Percentiles rank a stretch among this genome's conserved stretches.
These are phyloP conservation scores for Torymus auratus DNA, from an alignment of 2,888 invertebrate species.

Conservation along the genomic window DNA sequence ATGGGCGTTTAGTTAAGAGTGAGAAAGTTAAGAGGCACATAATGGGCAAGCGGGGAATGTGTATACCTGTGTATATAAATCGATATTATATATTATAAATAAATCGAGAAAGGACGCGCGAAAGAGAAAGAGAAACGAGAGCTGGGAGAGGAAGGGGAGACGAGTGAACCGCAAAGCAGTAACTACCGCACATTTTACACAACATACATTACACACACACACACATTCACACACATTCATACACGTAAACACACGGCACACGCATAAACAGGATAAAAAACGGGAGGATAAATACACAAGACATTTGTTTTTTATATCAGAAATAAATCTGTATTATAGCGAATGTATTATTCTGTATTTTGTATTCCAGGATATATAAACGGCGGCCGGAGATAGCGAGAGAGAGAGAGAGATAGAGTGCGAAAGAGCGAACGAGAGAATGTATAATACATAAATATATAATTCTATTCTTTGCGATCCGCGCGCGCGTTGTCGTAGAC, in stretches of 20 bases:
- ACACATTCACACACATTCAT: constrained; percentile 60
- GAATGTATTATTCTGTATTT: constrained; percentile 76
- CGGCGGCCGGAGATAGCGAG: constrained; percentile 50
- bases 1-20: constrained; percentile 55
- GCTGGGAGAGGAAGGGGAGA: no score
- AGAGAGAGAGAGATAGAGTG: no score
- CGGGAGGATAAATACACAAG: constrained; percentile 62
- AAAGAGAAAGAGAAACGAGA: no score
- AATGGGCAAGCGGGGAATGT: constrained; percentile 61
- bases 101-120: background rate
- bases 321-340: constrained; percentile 73
- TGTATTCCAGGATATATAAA: constrained; percentile 64
- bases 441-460: no score
- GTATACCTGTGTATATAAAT: constrained; percentile 74
- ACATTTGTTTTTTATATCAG: constrained; percentile 75
- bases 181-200: no score
- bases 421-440: no score
- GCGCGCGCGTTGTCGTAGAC: background rate
- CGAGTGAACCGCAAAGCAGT: no score
- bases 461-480: constrained; percentile 6
- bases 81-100: constrained; percentile 61
- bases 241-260: constrained; percentile 62
- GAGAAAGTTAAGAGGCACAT: constrained; percentile 54
- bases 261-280: constrained; percentile 67
- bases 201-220: constrained; percentile 23